Evolutionary conservation across 2,888 invertebrate genomes (phyloP), one percentile per base, ranked within the genome.

Genomic region (Orthosia cruda): DNA sequence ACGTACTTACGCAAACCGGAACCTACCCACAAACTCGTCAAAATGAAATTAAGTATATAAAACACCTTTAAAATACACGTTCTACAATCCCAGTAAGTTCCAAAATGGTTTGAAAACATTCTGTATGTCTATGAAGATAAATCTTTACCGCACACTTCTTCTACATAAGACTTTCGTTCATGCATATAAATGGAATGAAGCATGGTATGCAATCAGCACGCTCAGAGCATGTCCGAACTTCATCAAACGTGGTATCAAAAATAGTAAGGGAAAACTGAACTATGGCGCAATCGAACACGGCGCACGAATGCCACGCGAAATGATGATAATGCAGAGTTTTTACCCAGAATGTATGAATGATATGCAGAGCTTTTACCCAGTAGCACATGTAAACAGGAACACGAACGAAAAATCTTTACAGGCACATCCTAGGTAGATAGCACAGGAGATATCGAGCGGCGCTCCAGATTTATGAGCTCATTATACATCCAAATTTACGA

Each of bases 391-490:
- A 26, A 26, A 26, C 26, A 26, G 26, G 26, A 26, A 26, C 26
- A 26, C 26, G 26, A 26, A 26, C 26, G 26, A 26, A 26, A 26
- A 77, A 75, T 67, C 58, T 82, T 66, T 76, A 59, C 59, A 68
- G 61, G 58, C 45, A 83, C 57, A 66, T 59, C 20, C 55, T 74
- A 84, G 85, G 85, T 80, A 77, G 68, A 74, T 54, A 84, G 71
- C 69, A 62, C 69, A 59, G 54, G 68, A 82, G 74, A 84, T 85
- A 85, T 84, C 69, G 80, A 86, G 73, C 75, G 71, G 63, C 63
- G 73, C 71, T 50, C 55, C 62, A 74, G 86, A 84, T 85, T 84
- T n/a, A n/a, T n/a, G n/a, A n/a, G n/a, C n/a, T n/a, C n/a, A n/a
- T n/a, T n/a, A n/a, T n/a, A n/a, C n/a, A n/a, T n/a, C n/a, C n/a